Evolutionary conservation across 2,888 invertebrate genomes (phyloP).

Genomic region (Ochropleura leucogaster): DNA sequence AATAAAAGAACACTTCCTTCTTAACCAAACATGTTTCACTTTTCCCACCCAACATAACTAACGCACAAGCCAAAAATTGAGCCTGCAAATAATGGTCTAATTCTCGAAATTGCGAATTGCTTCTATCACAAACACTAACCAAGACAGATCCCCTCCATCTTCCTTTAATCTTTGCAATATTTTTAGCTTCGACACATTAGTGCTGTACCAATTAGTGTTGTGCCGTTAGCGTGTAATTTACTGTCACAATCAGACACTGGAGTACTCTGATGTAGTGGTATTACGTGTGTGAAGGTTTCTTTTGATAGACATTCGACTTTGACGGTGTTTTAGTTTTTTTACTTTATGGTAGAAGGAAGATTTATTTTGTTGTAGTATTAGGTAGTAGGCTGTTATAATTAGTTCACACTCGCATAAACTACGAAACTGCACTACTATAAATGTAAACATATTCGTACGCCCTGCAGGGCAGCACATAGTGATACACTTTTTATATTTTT

Average conservation of each 20-base stretch:
- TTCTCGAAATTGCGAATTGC: slow-evolving; percentile 19
- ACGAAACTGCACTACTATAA: too few species aligned
- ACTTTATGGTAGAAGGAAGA: neutral
- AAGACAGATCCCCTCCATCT: slow-evolving; percentile 40
- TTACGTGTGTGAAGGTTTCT: slow-evolving; percentile 65
- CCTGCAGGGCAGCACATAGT: too few species aligned
- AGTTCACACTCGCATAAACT: too few species aligned
- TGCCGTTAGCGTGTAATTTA: slow-evolving; percentile 86
- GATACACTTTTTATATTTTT: too few species aligned
- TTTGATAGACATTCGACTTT: slow-evolving; percentile 18
- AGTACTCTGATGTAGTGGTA: slow-evolving; percentile 59
- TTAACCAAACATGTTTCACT: neutral
- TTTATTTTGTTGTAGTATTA: too few species aligned
- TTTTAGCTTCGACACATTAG: slow-evolving; percentile 80
- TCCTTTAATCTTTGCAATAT: slow-evolving; percentile 74
- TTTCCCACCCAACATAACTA: slow-evolving; percentile 1
- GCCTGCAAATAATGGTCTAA: slow-evolving; percentile 34
- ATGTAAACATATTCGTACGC: too few species aligned
- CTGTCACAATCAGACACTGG: slow-evolving; percentile 82
- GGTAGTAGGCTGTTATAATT: too few species aligned
- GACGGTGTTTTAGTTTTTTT: neutral
- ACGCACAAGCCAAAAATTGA: slow-evolving; percentile 3
- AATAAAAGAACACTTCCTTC: too few species aligned
- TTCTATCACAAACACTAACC: slow-evolving; percentile 54
- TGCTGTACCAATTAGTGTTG: slow-evolving; percentile 84